Evolutionary conservation across 2,888 invertebrate species (phyloP).

Genomic region (Trichopria drosophilae): DNA sequence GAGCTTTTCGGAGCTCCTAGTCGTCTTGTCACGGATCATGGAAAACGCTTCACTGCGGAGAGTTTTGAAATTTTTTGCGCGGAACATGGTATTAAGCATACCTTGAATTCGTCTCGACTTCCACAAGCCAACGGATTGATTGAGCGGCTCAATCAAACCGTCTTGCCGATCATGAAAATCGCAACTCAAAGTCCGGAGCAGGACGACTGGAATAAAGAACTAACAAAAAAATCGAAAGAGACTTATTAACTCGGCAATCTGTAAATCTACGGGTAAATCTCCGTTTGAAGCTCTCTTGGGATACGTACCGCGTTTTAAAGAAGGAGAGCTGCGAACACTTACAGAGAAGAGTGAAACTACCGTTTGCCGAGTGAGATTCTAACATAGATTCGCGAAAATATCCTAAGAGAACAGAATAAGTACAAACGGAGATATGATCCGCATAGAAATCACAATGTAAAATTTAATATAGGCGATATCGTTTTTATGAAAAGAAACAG

Average conservation of each 20-base stretch:
- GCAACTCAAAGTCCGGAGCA: not conserved
- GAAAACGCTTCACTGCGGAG: slow-evolving; percentile 27
- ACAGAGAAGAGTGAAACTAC: not conserved
- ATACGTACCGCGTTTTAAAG: slow-evolving; percentile 11
- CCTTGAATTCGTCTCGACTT: slow-evolving; percentile 22
- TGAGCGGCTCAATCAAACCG: slow-evolving; percentile 20
- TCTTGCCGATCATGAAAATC: slow-evolving; percentile 15
- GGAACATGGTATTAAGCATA: slow-evolving; percentile 20
- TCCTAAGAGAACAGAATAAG: not conserved
- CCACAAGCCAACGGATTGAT: slow-evolving; percentile 26
- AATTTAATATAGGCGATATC: not conserved
- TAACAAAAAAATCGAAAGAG: too few relatives aligned
- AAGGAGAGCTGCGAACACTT: slow-evolving; percentile 1
- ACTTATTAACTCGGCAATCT: slow-evolving; percentile 11
- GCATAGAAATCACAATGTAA: not conserved
- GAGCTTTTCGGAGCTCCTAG: slow-evolving; percentile 21
- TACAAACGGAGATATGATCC: not conserved
- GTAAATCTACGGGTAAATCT: slow-evolving; percentile 17
- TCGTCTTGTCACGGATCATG: slow-evolving; percentile 21
- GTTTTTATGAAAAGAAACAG: not conserved
- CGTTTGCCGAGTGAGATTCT: not conserved
- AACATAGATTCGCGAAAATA: not conserved
- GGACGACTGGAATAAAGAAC: slow-evolving; percentile 3
- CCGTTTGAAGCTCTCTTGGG: slow-evolving; percentile 23
- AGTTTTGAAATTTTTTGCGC: slow-evolving; percentile 28